Base-by-base conservation (phyloP, 2,888 invertebrate species). In the Campoletis raptor region DNA sequence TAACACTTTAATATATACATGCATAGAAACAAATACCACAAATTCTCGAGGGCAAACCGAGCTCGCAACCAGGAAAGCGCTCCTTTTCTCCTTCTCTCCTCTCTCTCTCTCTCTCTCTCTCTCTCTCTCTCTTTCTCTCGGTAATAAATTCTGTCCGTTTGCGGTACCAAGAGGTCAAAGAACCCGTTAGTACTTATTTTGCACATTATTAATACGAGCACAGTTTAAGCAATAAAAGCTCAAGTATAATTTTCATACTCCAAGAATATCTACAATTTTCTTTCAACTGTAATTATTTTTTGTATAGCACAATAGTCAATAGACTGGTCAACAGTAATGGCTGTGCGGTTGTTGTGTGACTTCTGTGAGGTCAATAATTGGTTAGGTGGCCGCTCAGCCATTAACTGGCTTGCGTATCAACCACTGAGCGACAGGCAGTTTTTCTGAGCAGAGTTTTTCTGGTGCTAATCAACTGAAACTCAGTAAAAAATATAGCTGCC, bases 111-210 rank as follows among this genome's bases (percentile, higher is more conserved):
- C 48, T 18, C 48, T 52, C 48, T 9, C 48, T 52, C 6, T 52
- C 18, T 5, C 48, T 18, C n/a, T 74, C 82, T 73, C n/a, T n/a
- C n/a, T n/a, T n/a, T n/a, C 83, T 45, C 76, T 40, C 74, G 78
- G 70, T 54, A 64, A 83, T 86, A 83, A 86, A 86, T 83, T 86
- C 83, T 79, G 45, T 70, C 64, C 79, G 70, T 83, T 85, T 76
- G 80, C 64, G 67, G 67, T 77, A 77, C 72, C 82, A 69, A 74
- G 72, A 80, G 54, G 82, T 85, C 76, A 82, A 82, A 79, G 74
- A 74, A 81, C 78, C 78, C 74, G 42, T 48, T 74, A 45, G 21
- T 61, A 21, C 15, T 61, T 30, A n/a, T 57, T 66, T 66, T 57
- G 24, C 5, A 7, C 42, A 45, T 21, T 21, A 15, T 42, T 3